Percentiles rank a stretch among this genome's conserved stretches.
Conservation (phyloP, 2,113 vertebrate genomes). For the Diphyllodes magnificus region DNA sequence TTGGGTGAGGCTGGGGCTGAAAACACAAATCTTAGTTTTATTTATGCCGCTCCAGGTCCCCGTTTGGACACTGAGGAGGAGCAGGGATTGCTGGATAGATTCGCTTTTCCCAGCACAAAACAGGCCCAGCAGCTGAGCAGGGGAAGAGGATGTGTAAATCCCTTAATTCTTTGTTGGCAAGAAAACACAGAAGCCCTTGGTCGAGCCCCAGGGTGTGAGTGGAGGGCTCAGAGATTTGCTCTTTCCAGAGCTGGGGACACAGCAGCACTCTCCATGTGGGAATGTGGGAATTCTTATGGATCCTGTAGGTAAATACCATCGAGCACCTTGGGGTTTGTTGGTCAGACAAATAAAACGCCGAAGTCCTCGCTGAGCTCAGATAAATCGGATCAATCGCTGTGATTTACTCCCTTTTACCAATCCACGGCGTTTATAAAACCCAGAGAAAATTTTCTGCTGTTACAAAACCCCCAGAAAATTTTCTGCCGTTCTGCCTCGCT, state of each 20-base stretch:
- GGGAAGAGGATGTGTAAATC: not conserved
- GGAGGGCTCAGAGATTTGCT: not conserved
- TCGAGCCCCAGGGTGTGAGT: not conserved
- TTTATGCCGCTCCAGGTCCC: not conserved
- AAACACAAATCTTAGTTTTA: not conserved
- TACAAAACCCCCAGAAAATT: not conserved
- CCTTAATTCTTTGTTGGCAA: not conserved
- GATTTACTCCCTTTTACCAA: not conserved
- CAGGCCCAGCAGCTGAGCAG: not conserved
- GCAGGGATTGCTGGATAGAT: not conserved
- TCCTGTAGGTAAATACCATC: accelerated
- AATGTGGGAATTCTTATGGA: not conserved
- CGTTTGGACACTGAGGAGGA: not conserved
- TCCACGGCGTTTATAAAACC: not conserved
- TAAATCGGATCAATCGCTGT: not conserved
- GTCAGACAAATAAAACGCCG: not conserved
- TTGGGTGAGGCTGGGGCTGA: not conserved
- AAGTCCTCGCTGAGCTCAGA: not conserved
- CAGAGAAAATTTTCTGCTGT: not conserved
- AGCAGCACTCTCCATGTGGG: not conserved
- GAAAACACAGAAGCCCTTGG: not conserved
- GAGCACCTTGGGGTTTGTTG: not conserved
- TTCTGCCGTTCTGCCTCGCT: not conserved
- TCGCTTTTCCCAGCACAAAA: not conserved
- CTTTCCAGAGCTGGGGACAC: not conserved